A percentile compares a stretch with the other conserved stretches of the same genome.
Conservation (phyloP, 2,888 invertebrate species). For the Elysia crispata region DNA sequence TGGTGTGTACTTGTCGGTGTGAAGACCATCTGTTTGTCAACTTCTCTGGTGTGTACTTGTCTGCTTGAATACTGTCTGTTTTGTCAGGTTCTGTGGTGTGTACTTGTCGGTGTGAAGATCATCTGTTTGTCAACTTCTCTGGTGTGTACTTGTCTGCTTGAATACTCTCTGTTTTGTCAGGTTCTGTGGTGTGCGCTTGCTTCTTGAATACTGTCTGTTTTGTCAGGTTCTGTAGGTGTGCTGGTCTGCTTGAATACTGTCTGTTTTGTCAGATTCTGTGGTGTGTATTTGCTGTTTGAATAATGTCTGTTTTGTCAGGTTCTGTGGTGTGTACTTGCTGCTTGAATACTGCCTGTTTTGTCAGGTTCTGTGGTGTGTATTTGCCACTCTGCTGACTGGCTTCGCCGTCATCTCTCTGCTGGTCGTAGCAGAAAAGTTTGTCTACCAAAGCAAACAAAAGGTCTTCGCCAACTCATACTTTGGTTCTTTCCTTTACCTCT, state of each 20-base stretch:
- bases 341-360: background rate
- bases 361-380: slow-evolving; percentile 57
- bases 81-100: slow-evolving; percentile 54
- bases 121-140: slow-evolving; percentile 54
- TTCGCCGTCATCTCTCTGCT: slow-evolving; percentile 55
- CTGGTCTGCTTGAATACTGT: too few species aligned
- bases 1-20: slow-evolving; percentile 53
- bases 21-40: slow-evolving; percentile 51
- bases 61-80: slow-evolving; percentile 17
- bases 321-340: slow-evolving; percentile 52
- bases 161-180: slow-evolving; percentile 33
- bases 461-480: slow-evolving; percentile 2
- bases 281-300: too few species aligned
- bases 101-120: slow-evolving; percentile 51
- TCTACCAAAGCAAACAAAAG: background rate
- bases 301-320: slow-evolving; percentile 49
- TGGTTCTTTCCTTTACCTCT: slow-evolving; percentile 82
- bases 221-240: too few species aligned
- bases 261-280: too few species aligned
- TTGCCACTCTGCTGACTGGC: slow-evolving; percentile 49
- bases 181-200: slow-evolving; percentile 55
- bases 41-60: slow-evolving; percentile 53
- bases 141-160: too few species aligned
- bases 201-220: too few species aligned
- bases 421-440: slow-evolving; percentile 54